Conservation (phyloP, 92 coral and sea anemone genomes). For the Umimayanthus kanabou region DNA sequence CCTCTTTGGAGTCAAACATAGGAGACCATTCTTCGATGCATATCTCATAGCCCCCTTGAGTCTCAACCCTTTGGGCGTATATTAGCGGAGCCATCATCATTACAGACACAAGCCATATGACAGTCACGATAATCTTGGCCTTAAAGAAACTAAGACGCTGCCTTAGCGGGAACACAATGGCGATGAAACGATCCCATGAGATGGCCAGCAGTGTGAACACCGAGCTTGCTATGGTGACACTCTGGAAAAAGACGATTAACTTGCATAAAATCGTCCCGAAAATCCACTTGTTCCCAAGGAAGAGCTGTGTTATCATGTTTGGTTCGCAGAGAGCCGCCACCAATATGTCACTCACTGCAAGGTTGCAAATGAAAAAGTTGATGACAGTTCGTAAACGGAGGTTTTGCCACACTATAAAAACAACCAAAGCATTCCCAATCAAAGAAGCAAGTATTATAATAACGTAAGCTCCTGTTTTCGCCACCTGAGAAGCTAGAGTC, state of each 20-base stretch:
- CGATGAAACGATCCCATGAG: conserved; percentile 78
- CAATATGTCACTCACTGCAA: conserved; percentile 81
- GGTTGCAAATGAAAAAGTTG: conserved; percentile 78
- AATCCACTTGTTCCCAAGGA: conserved; percentile 68
- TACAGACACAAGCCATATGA: conserved; percentile 58
- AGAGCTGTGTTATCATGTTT: conserved; percentile 79
- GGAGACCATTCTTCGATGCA: conserved; percentile 86
- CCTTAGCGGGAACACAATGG: conserved; percentile 74
- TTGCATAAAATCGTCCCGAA: conserved; percentile 76
- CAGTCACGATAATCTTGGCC: conserved; percentile 60
- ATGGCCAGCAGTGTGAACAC: conserved; percentile 80
- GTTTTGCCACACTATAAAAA: conserved; percentile 72
- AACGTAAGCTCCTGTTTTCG: conserved; percentile 67
- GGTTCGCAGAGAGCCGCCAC: conserved; percentile 79
- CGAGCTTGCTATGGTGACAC: conserved; percentile 79
- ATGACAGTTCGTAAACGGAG: conserved; percentile 75
- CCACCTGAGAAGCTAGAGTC: conserved; percentile 53
- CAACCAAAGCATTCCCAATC: conserved; percentile 76
- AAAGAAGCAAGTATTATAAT: conserved; percentile 64
- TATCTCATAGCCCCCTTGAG: conserved; percentile 45
- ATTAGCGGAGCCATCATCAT: conserved; percentile 79
- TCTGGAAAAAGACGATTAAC: conserved; percentile 74
- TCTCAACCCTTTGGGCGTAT: conserved; percentile 66
- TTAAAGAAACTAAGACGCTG: conserved; percentile 58
- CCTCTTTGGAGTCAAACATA: conserved; percentile 53